These are phyloP conservation scores for Dromiciops gliroides DNA, from an alignment of 2,113 vertebrate genomes.

Conservation along the genomic window DNA sequence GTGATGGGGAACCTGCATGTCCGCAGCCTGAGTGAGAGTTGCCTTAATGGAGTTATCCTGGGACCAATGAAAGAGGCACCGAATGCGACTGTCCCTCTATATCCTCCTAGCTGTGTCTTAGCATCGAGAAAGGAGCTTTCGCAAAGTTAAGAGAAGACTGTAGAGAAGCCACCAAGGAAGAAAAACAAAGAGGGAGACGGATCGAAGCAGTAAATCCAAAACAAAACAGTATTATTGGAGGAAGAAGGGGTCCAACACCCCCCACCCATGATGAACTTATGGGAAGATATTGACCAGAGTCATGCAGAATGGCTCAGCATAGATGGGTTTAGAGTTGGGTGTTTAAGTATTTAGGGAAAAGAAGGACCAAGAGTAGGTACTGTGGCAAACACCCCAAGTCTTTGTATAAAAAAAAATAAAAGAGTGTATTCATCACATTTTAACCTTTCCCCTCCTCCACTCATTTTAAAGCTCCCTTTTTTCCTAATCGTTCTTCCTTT, in stretches of 20 bases:
- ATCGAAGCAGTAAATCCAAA: conserved; percentile 41
- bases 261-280: neutral
- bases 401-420: neutral
- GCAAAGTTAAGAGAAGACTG: conserved; percentile 1
- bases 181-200: conserved; percentile 38
- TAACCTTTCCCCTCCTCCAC: neutral
- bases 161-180: neutral
- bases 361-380: neutral
- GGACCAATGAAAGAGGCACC: neutral
- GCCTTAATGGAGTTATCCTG: neutral
- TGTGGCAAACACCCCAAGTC: neutral
- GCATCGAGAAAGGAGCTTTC: neutral
- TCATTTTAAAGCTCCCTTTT: neutral
- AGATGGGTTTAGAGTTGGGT: neutral
- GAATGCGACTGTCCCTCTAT: neutral
- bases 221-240: neutral
- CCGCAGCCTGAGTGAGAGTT: no score
- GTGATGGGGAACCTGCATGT: neutral
- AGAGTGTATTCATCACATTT: neutral
- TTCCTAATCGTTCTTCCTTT: neutral
- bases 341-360: neutral
- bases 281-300: neutral
- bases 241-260: neutral
- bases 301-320: neutral
- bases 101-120: neutral